These are phyloP conservation scores for Trichechus manatus DNA, from an alignment of 2,113 vertebrate genomes.

Conservation along the genomic window DNA sequence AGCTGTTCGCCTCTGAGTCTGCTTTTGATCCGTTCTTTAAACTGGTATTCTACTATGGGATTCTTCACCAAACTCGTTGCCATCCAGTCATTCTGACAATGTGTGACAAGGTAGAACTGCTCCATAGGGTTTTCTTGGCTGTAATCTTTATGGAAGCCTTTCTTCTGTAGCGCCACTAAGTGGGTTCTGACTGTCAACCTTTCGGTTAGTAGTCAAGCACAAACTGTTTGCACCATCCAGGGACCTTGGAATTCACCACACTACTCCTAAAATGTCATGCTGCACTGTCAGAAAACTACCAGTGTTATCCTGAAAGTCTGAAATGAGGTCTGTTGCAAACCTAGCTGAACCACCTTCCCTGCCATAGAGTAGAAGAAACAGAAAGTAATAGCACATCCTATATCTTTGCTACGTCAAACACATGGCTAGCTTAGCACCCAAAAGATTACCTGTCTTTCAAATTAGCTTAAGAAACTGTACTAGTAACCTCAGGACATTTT, in stretches of 20 bases:
- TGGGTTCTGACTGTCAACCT: not conserved
- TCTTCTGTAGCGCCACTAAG: not conserved
- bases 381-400: not conserved
- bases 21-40: constrained; percentile 18
- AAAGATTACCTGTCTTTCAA: not conserved
- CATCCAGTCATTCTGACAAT: no score
- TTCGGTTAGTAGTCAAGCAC: not conserved
- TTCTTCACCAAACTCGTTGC: not conserved
- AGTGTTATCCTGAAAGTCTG: not conserved
- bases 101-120: no score
- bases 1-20: not conserved
- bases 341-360: not conserved
- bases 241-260: not conserved
- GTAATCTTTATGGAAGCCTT: not conserved
- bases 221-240: not conserved
- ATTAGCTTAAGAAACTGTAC: not conserved
- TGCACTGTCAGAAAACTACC: not conserved
- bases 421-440: not conserved
- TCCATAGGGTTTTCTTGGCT: not conserved
- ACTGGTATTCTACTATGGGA: not conserved
- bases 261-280: not conserved
- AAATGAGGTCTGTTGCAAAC: not conserved
- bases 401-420: not conserved
- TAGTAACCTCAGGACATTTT: not conserved
- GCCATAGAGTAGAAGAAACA: not conserved